Evolutionary conservation across 2,888 invertebrate genomes (phyloP).

Genomic region (Troglohyphantes excavatus): DNA sequence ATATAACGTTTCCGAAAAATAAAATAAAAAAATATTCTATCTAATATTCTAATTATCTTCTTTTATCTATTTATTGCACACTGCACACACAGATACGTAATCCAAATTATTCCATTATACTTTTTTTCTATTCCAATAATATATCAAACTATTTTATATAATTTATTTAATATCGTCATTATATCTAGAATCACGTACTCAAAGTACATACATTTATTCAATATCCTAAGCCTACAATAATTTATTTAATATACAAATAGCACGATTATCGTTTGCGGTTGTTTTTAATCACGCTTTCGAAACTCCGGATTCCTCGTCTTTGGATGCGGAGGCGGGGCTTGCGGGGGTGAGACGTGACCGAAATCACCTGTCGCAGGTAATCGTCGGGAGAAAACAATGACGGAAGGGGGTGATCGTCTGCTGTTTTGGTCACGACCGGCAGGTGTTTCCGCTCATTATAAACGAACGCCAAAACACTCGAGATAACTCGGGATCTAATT

Average conservation of each 20-base stretch:
- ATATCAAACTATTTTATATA: too few relatives aligned
- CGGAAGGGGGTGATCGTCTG: conserved; percentile 26
- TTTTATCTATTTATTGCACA: too few relatives aligned
- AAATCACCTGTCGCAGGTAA: conserved; percentile 54
- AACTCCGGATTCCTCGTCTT: not conserved
- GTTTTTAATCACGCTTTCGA: not conserved
- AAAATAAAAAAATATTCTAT: too few relatives aligned
- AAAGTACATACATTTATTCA: too few relatives aligned
- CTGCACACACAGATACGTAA: too few relatives aligned
- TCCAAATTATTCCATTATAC: too few relatives aligned
- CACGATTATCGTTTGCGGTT: not conserved
- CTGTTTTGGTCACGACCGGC: conserved; percentile 59
- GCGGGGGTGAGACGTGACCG: conserved; percentile 44
- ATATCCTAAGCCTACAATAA: not conserved
- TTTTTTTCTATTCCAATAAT: too few relatives aligned
- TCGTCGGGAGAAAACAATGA: conserved; percentile 45
- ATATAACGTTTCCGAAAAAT: too few relatives aligned
- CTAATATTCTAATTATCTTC: too few relatives aligned
- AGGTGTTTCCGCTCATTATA: conserved; percentile 40
- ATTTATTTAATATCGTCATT: too few relatives aligned
- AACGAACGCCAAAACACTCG: not conserved
- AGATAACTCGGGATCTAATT: not conserved
- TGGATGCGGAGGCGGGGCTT: not conserved
- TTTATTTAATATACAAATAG: not conserved
- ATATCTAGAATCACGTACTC: too few relatives aligned